A percentile compares a stretch with the other conserved stretches of the same genome.
These are phyloP conservation scores for Lampris megalopsis DNA, from an alignment of 2,113 vertebrate species.

Conservation along the genomic window DNA sequence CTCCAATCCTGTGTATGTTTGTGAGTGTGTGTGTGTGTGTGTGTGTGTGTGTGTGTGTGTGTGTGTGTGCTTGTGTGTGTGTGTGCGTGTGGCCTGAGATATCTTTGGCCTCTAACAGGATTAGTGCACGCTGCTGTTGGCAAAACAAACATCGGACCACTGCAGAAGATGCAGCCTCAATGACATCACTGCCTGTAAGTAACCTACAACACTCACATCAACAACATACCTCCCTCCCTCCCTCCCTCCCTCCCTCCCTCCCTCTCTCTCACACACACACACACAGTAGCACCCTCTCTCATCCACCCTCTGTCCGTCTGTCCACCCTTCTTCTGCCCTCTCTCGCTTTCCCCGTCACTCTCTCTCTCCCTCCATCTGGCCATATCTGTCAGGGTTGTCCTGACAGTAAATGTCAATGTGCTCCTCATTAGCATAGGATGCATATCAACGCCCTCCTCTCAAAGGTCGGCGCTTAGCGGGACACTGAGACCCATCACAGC, in stretches of 20 bases:
- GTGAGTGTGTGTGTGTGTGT: too few species aligned
- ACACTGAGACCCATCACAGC: background rate
- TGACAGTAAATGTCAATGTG: slow-evolving; percentile 24
- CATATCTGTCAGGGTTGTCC: background rate
- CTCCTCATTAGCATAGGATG: slow-evolving; percentile 13
- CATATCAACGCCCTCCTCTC: slow-evolving; percentile 6
- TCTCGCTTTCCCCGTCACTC: background rate
- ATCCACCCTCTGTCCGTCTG: background rate
- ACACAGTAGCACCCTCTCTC: background rate
- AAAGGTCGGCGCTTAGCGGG: slow-evolving; percentile 46
- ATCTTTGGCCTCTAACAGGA: too few species aligned
- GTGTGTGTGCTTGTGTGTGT: background rate
- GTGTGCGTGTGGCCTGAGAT: too few species aligned
- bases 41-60: too few species aligned
- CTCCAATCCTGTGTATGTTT: too few species aligned
- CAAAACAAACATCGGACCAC: too few species aligned
- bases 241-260: too few species aligned
- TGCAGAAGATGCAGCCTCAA: too few species aligned
- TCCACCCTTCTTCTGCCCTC: background rate
- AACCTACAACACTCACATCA: too few species aligned
- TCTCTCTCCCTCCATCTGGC: background rate
- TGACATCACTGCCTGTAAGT: too few species aligned
- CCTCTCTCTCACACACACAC: background rate
- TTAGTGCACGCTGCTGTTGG: too few species aligned
- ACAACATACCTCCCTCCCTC: too few species aligned